Conservation (phyloP, 2,797 vertebrate species). For the Mycteria americana region DNA sequence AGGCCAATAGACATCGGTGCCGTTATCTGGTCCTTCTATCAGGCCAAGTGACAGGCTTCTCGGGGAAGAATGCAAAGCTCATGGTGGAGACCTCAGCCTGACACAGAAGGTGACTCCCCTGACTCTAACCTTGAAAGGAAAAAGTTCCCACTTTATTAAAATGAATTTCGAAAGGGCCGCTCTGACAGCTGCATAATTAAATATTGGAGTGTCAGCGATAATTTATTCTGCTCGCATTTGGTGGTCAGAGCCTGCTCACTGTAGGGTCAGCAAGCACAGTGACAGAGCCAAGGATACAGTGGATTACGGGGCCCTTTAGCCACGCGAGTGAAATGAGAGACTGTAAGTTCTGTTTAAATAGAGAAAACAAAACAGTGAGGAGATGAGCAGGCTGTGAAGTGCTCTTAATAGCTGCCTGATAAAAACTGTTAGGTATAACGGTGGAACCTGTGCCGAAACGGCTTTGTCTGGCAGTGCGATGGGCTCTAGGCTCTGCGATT, state of each 20-base stretch:
- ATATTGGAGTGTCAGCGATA: constrained; percentile 98
- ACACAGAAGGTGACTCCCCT: constrained; percentile 97
- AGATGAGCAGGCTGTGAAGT: neutral
- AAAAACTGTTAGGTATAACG: neutral
- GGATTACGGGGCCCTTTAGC: constrained; percentile 63
- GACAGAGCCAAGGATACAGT: constrained; percentile 81
- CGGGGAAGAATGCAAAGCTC: constrained; percentile 77
- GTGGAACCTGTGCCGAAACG: neutral
- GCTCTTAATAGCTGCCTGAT: neutral
- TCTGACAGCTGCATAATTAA: constrained; percentile 99
- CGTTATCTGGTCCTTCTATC: constrained; percentile 84
- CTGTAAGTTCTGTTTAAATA: constrained; percentile 29
- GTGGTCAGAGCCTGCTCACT: constrained; percentile 90
- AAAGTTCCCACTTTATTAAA: constrained; percentile 99
- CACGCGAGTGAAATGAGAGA: constrained; percentile 6
- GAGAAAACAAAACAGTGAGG: neutral
- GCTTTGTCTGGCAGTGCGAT: neutral
- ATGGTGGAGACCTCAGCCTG: constrained; percentile 87
- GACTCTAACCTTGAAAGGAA: constrained; percentile 96
- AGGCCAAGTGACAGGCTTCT: constrained; percentile 84
- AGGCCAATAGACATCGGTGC: constrained; percentile 72
- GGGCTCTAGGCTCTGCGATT: neutral
- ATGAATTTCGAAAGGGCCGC: constrained; percentile 97
- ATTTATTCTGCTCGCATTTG: constrained; percentile 95
- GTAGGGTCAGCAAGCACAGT: constrained; percentile 87